Evolutionary conservation across 2,797 vertebrate genomes (phyloP).

Genomic region (Lithobates sylvaticus): DNA sequence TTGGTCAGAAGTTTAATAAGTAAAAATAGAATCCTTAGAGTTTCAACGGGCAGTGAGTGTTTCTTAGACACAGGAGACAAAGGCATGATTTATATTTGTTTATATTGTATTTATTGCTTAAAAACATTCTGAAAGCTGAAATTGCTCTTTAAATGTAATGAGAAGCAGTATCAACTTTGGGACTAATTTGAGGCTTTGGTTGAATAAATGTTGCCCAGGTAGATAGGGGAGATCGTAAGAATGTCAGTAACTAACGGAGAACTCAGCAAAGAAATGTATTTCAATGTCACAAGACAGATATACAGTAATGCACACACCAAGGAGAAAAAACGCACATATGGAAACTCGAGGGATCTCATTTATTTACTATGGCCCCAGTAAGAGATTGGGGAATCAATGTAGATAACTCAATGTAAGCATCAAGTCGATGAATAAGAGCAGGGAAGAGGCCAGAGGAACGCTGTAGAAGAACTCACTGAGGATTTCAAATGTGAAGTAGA

Average conservation of each 20-base stretch:
- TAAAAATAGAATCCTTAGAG: background rate
- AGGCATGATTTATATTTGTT: background rate
- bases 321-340: constrained; percentile 13
- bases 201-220: background rate
- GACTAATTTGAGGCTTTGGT: constrained; percentile 20
- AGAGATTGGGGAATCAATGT: constrained; percentile 29
- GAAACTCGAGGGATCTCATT: constrained; percentile 54
- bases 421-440: background rate
- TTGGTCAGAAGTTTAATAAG: background rate
- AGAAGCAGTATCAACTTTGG: background rate
- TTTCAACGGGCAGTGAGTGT: background rate
- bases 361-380: constrained; percentile 33
- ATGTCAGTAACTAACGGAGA: background rate
- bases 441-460: constrained; percentile 1
- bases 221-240: background rate
- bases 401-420: constrained; percentile 31
- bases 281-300: constrained; percentile 22
- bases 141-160: background rate
- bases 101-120: background rate
- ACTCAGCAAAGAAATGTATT: background rate
- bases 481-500: background rate
- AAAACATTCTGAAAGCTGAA: background rate
- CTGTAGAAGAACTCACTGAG: background rate
- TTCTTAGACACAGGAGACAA: background rate
- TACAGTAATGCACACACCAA: constrained; percentile 8